Base-by-base conservation (phyloP, 2,888 invertebrate genomes). In the Rhaphigaster nebulosa region DNA sequence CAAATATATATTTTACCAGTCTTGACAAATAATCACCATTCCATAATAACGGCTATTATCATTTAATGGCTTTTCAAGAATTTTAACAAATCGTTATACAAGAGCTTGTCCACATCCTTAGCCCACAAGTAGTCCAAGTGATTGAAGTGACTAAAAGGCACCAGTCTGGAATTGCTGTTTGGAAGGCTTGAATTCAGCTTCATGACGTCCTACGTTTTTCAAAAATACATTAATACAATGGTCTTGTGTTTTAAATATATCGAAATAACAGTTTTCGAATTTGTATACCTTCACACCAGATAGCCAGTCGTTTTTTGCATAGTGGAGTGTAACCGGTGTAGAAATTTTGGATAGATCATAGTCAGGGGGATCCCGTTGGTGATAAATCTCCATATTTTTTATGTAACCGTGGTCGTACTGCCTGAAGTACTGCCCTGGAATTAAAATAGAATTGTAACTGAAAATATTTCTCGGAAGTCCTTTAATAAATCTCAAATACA, bases 221-320 rank as follows among this genome's bases (percentile, higher is more conserved):
- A 54, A 94, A 94, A 91, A 91, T 56, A 88, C 15, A 76, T 76
- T 38, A 76, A 76, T 76, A 6, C 15, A 15, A 38, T 76, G 1
- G 8, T 38, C 15, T 65, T 13, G 15, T n/a, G 8, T 29, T 10
- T 60, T 60, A 20, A n/a, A 60, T 12, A 60, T n/a, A n/a, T n/a
- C 8, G n/a, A 91, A 2, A 93, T 93, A 92, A 94, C 94, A 94
- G 94, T 91, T 87, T 50, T 84, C 4, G 4, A 23, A 70, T 60
- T n/a, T 4, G 1, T n/a, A 18, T 76, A 76, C 70, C 13, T 76
- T 20, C 18, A 76, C 8, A 18, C 70, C 70, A 38, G 87, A 10
- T 15, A 87, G 13, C 34, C 54, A 87, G 15, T 87, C 87, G 26
- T 87, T 87, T 18, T 29, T 52, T n/a, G 8, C 87, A 13, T 87